A percentile compares a stretch with the other conserved stretches of the same genome.
phyloP scores from a whole-genome alignment of 2,888 invertebrate species.

The Parochlus steinenii region DNA sequence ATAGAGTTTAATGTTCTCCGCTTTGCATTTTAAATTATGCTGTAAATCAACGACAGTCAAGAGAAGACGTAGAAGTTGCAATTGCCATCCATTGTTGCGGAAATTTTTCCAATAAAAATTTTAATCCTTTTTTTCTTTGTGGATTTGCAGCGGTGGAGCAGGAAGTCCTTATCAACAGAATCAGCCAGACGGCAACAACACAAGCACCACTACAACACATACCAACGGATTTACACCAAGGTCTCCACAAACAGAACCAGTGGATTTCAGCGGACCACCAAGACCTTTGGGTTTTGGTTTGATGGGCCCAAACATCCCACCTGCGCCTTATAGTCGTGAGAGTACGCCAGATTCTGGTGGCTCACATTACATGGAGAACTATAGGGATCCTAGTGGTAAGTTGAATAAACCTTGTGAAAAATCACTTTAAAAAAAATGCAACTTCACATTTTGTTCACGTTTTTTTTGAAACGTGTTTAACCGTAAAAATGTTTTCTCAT shows the following conservation, averaged over 20 bases:
- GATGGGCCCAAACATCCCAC: constrained; percentile 40
- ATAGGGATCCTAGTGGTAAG: constrained; percentile 71
- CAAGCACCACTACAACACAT: constrained; percentile 22
- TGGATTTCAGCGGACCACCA: constrained; percentile 51
- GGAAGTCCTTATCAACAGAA: constrained; percentile 10
- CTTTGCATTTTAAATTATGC: too few relatives aligned
- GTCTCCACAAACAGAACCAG: constrained; percentile 52
- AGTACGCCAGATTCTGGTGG: constrained; percentile 80
- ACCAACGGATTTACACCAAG: constrained; percentile 33
- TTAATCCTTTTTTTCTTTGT: background rate
- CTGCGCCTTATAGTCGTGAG: constrained; percentile 60
- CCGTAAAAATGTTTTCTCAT: background rate
- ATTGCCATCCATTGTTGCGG: too few relatives aligned
- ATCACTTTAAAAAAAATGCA: background rate
- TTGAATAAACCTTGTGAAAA: constrained; percentile 12
- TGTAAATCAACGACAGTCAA: too few relatives aligned
- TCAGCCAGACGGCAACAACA: constrained; percentile 8
- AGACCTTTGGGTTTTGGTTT: constrained; percentile 42
- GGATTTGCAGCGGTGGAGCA: constrained; percentile 2
- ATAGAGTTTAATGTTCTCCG: too few relatives aligned
- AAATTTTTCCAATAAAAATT: too few relatives aligned
- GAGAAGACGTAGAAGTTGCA: too few relatives aligned
- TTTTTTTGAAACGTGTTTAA: background rate
- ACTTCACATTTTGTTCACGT: background rate
- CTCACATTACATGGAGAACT: constrained; percentile 76